Conservation (phyloP, 1,140 invertebrate species). For the Panagrolaimus sp. region DNA sequence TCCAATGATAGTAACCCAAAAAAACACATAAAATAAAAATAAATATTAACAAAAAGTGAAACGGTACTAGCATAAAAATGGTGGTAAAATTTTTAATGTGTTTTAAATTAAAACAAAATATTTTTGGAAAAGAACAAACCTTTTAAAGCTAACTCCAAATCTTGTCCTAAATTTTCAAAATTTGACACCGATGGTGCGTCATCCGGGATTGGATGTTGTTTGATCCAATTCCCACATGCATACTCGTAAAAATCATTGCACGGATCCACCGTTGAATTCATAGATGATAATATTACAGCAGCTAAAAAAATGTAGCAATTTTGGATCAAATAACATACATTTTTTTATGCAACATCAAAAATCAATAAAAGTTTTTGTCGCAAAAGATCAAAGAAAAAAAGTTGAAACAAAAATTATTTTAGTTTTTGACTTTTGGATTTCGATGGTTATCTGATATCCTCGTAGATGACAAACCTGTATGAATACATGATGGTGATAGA, state of each 20-base stretch:
- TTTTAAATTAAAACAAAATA: too few relatives aligned
- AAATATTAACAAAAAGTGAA: too few relatives aligned
- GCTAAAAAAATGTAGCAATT: constrained; percentile 31
- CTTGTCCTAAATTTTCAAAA: constrained; percentile 57
- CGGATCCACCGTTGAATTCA: constrained; percentile 62
- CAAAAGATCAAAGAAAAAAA: background rate
- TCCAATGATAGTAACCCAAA: too few relatives aligned
- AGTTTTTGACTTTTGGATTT: background rate
- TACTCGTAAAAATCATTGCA: constrained; percentile 64
- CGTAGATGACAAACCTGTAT: background rate
- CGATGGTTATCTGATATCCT: background rate
- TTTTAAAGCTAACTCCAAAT: constrained; percentile 56
- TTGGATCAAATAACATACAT: too few relatives aligned
- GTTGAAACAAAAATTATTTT: background rate
- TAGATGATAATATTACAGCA: constrained; percentile 57
- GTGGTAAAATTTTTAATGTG: too few relatives aligned
- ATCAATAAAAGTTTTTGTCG: background rate
- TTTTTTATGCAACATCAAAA: constrained; percentile 9
- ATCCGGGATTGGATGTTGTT: constrained; percentile 59
- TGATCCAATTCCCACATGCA: constrained; percentile 63
- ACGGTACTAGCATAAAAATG: too few relatives aligned
- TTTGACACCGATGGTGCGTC: constrained; percentile 58
- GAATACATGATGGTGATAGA: background rate
- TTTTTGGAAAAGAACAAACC: too few relatives aligned
- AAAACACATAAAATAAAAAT: too few relatives aligned